Evolutionary conservation across 2,888 invertebrate genomes (phyloP).

Genomic region (Caenorhabditis uteleia): DNA sequence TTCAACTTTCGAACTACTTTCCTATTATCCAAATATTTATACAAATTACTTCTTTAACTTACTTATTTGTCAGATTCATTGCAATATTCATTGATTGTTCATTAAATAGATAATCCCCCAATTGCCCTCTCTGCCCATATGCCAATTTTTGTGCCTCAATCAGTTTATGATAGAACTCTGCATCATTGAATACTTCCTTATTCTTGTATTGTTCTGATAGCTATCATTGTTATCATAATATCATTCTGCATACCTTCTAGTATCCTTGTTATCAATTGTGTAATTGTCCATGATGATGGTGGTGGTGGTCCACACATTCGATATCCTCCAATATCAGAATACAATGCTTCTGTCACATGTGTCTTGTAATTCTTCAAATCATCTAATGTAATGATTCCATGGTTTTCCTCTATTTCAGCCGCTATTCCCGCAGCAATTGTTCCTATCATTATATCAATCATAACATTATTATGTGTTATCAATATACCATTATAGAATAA

Average conservation of each 20-base stretch:
- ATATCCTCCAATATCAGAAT: conserved; percentile 71
- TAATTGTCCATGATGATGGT: conserved; percentile 84
- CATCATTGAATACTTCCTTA: conserved; percentile 51
- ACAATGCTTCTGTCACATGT: conserved; percentile 22
- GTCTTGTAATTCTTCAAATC: conserved; percentile 24
- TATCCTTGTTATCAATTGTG: conserved; percentile 77
- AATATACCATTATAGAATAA: conserved; percentile 60
- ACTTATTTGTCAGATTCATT: conserved; percentile 76
- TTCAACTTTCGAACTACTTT: conserved; percentile 3
- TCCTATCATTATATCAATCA: conserved; percentile 18
- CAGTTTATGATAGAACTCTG: conserved; percentile 81
- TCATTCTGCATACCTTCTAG: no score
- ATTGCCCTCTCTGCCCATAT: conserved; percentile 77
- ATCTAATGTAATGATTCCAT: conserved; percentile 24
- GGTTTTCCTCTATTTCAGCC: conserved; percentile 54
- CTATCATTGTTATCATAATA: no score
- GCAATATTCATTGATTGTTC: conserved; percentile 77
- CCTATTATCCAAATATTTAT: conserved; percentile 2
- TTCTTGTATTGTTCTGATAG: conserved; percentile 53
- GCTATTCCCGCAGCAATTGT: conserved; percentile 59
- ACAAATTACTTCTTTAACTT: background rate
- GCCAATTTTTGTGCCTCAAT: conserved; percentile 90
- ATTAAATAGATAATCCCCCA: conserved; percentile 78
- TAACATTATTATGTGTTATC: background rate
- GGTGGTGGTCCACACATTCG: conserved; percentile 83